Evolutionary conservation across 2,113 vertebrate species (phyloP).

Genomic region (Gallinago undulata): DNA sequence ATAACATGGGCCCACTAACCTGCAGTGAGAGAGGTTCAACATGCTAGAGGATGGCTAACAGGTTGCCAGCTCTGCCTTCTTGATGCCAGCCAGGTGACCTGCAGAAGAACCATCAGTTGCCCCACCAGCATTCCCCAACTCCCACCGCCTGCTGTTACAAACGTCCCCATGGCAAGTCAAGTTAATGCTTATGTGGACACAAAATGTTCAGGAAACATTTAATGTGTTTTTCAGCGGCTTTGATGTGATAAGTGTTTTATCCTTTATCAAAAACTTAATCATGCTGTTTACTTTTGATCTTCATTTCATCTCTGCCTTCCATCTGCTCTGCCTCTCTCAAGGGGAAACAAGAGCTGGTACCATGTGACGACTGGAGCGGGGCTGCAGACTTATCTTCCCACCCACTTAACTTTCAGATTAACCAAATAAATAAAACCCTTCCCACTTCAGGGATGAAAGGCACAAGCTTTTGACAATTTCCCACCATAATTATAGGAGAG

Average conservation of each 20-base stretch:
- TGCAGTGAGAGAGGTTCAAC: background rate
- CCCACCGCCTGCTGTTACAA: background rate
- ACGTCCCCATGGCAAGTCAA: background rate
- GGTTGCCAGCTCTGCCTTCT: background rate
- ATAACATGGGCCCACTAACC: rapidly evolving
- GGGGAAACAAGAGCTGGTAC: slow-evolving; percentile 10
- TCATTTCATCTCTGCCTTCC: slow-evolving; percentile 58
- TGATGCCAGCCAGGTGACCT: background rate
- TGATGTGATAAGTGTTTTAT: slow-evolving; percentile 63
- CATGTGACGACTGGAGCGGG: background rate
- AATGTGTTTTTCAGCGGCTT: slow-evolving; percentile 1
- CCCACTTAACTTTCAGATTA: slow-evolving; percentile 48
- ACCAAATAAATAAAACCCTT: slow-evolving; percentile 44
- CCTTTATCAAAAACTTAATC: slow-evolving; percentile 62
- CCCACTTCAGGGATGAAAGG: slow-evolving; percentile 24
- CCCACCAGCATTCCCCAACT: background rate
- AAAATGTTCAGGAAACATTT: slow-evolving; percentile 1
- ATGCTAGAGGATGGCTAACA: background rate
- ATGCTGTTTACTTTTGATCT: slow-evolving; percentile 62
- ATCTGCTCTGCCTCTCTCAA: slow-evolving; percentile 53
- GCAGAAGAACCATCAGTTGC: rapidly evolving
- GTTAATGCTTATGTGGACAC: background rate
- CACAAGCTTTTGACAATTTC: background rate
- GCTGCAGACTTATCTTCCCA: slow-evolving; percentile 28
- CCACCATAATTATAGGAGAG: background rate